Evolutionary conservation across 2,113 vertebrate species (phyloP).

Genomic region (Herpetotheres cachinnans): DNA sequence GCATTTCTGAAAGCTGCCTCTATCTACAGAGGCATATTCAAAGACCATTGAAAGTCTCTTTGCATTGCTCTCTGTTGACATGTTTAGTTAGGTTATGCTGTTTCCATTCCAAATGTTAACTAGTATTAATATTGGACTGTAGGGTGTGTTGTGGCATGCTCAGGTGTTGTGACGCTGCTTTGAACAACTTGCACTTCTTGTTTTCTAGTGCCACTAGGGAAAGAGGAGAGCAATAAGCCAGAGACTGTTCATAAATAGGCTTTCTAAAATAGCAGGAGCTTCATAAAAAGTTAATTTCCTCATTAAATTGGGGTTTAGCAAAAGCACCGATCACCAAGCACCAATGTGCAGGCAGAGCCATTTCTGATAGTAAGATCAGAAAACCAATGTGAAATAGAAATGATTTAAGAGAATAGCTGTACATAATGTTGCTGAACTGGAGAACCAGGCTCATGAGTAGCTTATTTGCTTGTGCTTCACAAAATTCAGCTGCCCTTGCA

Average conservation of each 20-base stretch:
- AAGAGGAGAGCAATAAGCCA: neutral
- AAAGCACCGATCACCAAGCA: neutral
- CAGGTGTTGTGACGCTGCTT: neutral
- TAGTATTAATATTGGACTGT: neutral
- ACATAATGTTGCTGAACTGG: neutral
- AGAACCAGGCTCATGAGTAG: neutral
- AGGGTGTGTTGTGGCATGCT: neutral
- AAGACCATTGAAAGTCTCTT: neutral
- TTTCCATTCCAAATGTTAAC: neutral
- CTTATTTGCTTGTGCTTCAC: neutral
- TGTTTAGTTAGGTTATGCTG: neutral
- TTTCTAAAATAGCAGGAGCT: neutral
- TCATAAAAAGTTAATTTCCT: neutral
- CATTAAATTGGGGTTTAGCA: neutral
- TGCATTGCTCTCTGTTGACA: neutral
- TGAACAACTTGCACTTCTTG: neutral
- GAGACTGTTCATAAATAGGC: neutral
- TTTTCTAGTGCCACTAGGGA: neutral
- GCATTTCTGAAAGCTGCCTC: neutral
- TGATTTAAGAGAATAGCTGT: neutral
- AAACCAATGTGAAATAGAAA: neutral
- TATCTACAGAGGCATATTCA: neutral
- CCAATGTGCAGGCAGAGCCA: neutral
- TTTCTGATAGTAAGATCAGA: neutral
- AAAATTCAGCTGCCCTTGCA: neutral